Evolutionary conservation across 2,888 invertebrate genomes (phyloP).

Genomic region (Drosophila prolongata): DNA sequence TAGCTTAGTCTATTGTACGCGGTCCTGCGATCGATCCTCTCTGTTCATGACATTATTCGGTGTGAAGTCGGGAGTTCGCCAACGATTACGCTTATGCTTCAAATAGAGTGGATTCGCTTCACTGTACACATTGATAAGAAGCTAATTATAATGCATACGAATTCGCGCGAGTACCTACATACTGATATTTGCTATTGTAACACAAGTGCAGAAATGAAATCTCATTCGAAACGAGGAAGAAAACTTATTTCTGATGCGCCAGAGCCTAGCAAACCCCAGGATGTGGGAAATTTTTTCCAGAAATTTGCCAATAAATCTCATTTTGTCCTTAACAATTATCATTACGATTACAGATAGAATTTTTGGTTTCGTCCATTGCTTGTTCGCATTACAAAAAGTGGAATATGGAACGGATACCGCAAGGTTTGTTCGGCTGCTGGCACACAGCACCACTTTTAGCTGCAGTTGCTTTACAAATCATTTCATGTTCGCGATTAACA

Average conservation of each 20-base stretch:
- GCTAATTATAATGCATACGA: conserved; percentile 20
- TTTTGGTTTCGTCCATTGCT: conserved; percentile 39
- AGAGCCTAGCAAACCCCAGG: conserved; percentile 30
- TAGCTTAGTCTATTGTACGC: conserved; percentile 19
- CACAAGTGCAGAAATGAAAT: conserved; percentile 58
- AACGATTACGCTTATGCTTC: conserved; percentile 17
- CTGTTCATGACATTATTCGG: conserved; percentile 12
- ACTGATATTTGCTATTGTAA: conserved; percentile 59
- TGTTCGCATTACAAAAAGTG: conserved; percentile 37
- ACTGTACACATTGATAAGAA: conserved; percentile 57
- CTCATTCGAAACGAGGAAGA: conserved; percentile 8
- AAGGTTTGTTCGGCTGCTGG: conserved; percentile 34
- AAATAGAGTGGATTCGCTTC: conserved; percentile 34
- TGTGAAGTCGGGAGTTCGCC: conserved; percentile 11
- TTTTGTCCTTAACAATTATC: conserved; percentile 16
- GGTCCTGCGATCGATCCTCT: conserved; percentile 5
- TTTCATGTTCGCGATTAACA: conserved; percentile 48
- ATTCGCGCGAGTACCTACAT: conserved; percentile 16
- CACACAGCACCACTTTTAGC: conserved; percentile 35
- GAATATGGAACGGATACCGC: conserved; percentile 22
- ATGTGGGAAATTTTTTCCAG: conserved; percentile 1
- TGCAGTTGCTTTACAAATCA: conserved; percentile 28
- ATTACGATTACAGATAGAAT: conserved; percentile 28
- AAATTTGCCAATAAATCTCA: conserved; percentile 25
- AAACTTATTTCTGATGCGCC: conserved; percentile 29